Evolutionary conservation across 2,888 invertebrate genomes (phyloP), one percentile per base, ranked within the genome.

Genomic region (Oxytorus armatus): DNA sequence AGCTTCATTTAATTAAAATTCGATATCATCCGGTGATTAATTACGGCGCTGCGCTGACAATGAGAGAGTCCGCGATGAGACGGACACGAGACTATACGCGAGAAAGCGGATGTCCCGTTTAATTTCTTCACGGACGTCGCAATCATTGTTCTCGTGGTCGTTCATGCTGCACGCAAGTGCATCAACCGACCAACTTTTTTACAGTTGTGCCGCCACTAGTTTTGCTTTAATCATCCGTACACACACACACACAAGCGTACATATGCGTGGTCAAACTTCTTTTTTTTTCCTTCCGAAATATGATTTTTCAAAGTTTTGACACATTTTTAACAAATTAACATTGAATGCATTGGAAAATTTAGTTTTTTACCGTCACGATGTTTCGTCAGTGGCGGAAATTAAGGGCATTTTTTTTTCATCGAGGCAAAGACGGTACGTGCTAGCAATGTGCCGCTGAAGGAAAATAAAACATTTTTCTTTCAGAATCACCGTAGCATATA

Each of bases 91-190:
- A 49, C 68, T 39, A n/a, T n/a, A 69, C 33, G 69, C 68, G 61
- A 69, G 53, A 68, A 76, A 44, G 61, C 61, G 65, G 65, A 77
- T 65, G 70, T 72, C 72, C 77, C 65, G 65, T 77, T 72, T 59
- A 77, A 77, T 36, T 65, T 77, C 65, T 72, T 65, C 36, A 51
- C 57, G 77, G 21, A 77, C 72, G 53, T 72, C 29, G 65, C 21
- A 57, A 57, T 72, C 49, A 51, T 57, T 66, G 65, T 65, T 49
- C 47, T n/a, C 53, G 63, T 70, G 55, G 18, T 33, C 11, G 11
- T 36, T 3, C 36, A 36, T 8, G 8, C 1, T 8, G 36, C 39
- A 39, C 65, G 36, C 33, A 21, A 36, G 49, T 65, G 36, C 14
- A 39, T 21, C 29, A 33, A 33, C 47, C 47, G 47, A 29, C 29